A percentile compares a stretch with the other conserved stretches of the same genome.
These are phyloP conservation scores for Heliconius hortense DNA, from an alignment of 2,888 invertebrate genomes.

Conservation along the genomic window DNA sequence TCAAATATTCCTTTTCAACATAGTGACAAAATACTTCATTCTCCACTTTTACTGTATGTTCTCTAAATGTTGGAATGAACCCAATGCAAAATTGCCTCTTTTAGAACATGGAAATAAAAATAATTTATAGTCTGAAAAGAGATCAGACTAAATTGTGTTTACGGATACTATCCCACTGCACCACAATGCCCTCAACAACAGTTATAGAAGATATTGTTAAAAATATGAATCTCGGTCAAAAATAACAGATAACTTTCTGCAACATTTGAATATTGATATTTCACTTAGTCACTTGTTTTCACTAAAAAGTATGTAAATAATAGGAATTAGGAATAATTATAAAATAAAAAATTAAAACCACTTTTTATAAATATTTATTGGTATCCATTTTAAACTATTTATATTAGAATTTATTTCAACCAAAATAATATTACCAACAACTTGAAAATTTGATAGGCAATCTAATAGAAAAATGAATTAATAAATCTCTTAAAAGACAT, in stretches of 20 bases:
- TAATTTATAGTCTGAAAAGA: not conserved
- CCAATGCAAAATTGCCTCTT: not conserved
- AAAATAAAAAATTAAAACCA: constrained; percentile 38
- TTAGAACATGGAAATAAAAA: not conserved
- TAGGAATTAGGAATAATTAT: constrained; percentile 17
- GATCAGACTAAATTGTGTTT: not conserved
- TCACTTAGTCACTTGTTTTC: not conserved
- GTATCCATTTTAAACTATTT: constrained; percentile 40
- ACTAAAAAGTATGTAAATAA: not conserved
- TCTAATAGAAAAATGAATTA: constrained; percentile 53
- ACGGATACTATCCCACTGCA: not conserved
- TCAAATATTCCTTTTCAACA: no score
- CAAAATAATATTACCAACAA: constrained; percentile 43
- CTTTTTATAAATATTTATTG: constrained; percentile 51
- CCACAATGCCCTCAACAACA: not conserved
- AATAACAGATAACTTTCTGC: not conserved
- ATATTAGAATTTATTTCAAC: constrained; percentile 37
- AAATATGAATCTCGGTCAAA: not conserved
- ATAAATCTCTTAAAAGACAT: constrained; percentile 53
- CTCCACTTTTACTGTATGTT: no score
- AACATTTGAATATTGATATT: not conserved
- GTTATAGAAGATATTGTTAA: no score
- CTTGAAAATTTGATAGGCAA: constrained; percentile 33
- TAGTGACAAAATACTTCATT: no score
- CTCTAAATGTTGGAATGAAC: no score